Base-by-base conservation (phyloP, 1,140 invertebrate genomes). In the Diachasma alloeum region DNA sequence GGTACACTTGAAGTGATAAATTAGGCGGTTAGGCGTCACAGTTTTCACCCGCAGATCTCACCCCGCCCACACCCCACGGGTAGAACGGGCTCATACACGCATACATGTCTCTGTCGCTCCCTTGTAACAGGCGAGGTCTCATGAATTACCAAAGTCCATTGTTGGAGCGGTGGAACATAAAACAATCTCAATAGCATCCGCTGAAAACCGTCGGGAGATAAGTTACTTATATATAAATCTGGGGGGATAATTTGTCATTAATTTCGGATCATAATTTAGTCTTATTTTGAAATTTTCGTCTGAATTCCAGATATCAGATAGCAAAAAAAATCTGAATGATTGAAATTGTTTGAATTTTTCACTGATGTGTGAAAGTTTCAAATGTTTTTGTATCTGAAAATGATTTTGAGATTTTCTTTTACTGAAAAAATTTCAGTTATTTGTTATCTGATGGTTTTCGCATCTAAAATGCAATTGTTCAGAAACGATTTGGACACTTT, bases 101-200 rank as follows among this genome's bases (percentile, higher is more conserved):
- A 10, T 80, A 78, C 77, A 80, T 76, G 72, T 77, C 82, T 82
- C 68, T 59, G 76, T 71, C 48, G 37, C 26, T 56, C 37, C 11
- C 56, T 13, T 73, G 73, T 69, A 44, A 59, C 72, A 19, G 78
- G 75, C 81, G 83, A 81, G 79, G 81, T 73, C 72, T 80, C 74
- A 85, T 87, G 82, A 87, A 87, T 87, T 87, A 87, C 85, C 82
- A 87, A 84, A 83, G 79, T 82, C 84, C 79, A 87, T 87, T 87
- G 86, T 87, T 84, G 82, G 72, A 72, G 24, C 24, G 75, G 75
- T 79, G 76, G 31, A 31, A 31, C 83, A 80, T 86, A 86, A 87
- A 86, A 85, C 86, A 86, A 79, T 70, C 24, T 63, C 59, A 63
- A 63, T 63, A 31, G 24, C 59, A 63, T 26, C 5, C 19, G 22